Evolutionary conservation across 2,888 invertebrate species (phyloP), one percentile per base, ranked within the genome.

Genomic region (Megamerina dolium): DNA sequence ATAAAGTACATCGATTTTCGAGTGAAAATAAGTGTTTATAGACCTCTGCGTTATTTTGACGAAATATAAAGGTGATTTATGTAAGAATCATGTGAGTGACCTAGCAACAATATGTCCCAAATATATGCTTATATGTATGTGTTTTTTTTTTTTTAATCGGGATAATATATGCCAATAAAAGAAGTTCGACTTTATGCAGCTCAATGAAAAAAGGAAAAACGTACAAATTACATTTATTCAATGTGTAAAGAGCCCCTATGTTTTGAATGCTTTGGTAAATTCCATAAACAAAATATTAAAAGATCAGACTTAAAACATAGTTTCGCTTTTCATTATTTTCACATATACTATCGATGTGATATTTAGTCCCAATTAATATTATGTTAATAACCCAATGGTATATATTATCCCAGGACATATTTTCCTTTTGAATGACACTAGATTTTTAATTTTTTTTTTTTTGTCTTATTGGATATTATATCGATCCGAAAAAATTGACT

Each of bases 191-290:
- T 35, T 40, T 40, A 40, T 40, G 40, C 33, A 40, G 9, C 32
- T 40, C 40, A 20, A 31, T 23, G 14, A 32, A 40, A 32, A 33
- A 19, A 19, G 35, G n/a, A 35, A 35, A 41, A 41, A 41, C 41
- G 41, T 13, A 33, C 41, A 30, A 19, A 36, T 12, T 42, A 21
- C 32, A 31, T 42, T 31, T 42, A 31, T 21, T 42, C 42, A 42
- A 42, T 34, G 41, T 41, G 41, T 29, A 41, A 34, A 41, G 41
- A 37, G 23, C 42, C 37, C 10, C 23, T 43, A 16, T 37, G 32
- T 37, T 43, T 37, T 27, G 37, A 43, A 29, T 42, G 41, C 35
- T 35, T 41, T 30, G 29, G 31, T 20, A 30, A 17, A 29, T 42
- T 36, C 30, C 36, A 42, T 23, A 42, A 42, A 20, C 21, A 36